Evolutionary conservation across 2,888 invertebrate species (phyloP).

Genomic region (Thymelicus lineola): DNA sequence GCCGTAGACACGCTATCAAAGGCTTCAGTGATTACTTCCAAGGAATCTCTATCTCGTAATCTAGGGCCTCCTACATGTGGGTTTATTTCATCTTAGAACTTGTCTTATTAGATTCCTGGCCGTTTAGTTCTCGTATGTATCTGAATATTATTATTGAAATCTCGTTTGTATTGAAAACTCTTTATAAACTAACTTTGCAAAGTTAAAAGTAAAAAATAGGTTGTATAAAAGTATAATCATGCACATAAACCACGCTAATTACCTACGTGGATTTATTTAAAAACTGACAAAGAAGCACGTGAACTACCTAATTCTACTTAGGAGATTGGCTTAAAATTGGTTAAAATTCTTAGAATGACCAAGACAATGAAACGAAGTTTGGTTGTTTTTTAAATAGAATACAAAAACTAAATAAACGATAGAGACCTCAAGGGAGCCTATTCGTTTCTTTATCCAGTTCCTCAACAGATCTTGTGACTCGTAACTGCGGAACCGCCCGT

Average conservation of each 20-base stretch:
- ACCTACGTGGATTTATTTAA: too few relatives aligned
- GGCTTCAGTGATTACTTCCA: conserved; percentile 4
- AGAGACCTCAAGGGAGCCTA: conserved; percentile 36
- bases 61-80: conserved; percentile 7
- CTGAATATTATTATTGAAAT: not conserved
- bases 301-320: too few relatives aligned
- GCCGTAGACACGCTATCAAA: conserved; percentile 29
- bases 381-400: not conserved
- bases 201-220: too few relatives aligned
- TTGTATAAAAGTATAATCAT: too few relatives aligned
- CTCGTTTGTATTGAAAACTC: too few relatives aligned
- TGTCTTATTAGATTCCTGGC: not conserved
- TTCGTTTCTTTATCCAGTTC: conserved; percentile 53
- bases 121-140: not conserved
- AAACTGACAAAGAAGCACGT: too few relatives aligned
- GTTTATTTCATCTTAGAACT: conserved; percentile 5
- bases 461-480: conserved; percentile 60
- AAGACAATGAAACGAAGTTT: not conserved
- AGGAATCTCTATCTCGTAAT: conserved; percentile 6
- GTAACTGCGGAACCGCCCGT: conserved; percentile 43
- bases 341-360: too few relatives aligned
- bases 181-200: too few relatives aligned
- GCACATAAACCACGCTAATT: too few relatives aligned
- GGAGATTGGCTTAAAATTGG: too few relatives aligned
- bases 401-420: conserved; percentile 26